These are phyloP conservation scores for Parus major DNA, from an alignment of 2,113 vertebrate species.

Conservation along the genomic window DNA sequence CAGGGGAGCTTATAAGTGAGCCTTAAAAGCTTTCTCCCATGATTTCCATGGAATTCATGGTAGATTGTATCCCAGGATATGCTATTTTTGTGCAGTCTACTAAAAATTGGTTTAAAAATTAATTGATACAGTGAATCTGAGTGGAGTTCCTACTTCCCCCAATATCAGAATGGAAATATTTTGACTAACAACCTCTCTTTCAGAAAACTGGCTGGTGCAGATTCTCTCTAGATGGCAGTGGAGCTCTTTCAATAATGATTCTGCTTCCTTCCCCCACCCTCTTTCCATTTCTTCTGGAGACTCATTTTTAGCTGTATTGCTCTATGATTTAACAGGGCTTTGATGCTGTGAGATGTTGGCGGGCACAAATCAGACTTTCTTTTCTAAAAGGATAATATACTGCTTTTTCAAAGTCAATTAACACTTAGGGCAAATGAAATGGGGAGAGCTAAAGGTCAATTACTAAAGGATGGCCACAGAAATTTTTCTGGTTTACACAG, in stretches of 20 bases:
- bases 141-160: background rate
- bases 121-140: background rate
- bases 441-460: slow-evolving; percentile 78
- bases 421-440: slow-evolving; percentile 80
- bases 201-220: background rate
- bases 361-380: slow-evolving; percentile 68
- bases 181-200: background rate
- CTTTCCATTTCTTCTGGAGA: slow-evolving; percentile 38
- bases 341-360: slow-evolving; percentile 76
- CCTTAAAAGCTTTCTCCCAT: background rate
- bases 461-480: slow-evolving; percentile 71
- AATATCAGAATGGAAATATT: background rate
- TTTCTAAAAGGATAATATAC: slow-evolving; percentile 78
- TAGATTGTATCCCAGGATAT: background rate
- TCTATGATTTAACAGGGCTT: slow-evolving; percentile 73
- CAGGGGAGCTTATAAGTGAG: background rate
- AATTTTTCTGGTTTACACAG: slow-evolving; percentile 68
- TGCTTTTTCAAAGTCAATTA: slow-evolving; percentile 86
- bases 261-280: slow-evolving; percentile 24
- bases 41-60: background rate
- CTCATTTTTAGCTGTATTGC: slow-evolving; percentile 64
- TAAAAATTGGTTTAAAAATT: background rate
- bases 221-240: slow-evolving; percentile 76
- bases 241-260: slow-evolving; percentile 39
- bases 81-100: background rate